Base-by-base conservation (phyloP, 2,113 vertebrate species). In the Varanus salvator region DNA sequence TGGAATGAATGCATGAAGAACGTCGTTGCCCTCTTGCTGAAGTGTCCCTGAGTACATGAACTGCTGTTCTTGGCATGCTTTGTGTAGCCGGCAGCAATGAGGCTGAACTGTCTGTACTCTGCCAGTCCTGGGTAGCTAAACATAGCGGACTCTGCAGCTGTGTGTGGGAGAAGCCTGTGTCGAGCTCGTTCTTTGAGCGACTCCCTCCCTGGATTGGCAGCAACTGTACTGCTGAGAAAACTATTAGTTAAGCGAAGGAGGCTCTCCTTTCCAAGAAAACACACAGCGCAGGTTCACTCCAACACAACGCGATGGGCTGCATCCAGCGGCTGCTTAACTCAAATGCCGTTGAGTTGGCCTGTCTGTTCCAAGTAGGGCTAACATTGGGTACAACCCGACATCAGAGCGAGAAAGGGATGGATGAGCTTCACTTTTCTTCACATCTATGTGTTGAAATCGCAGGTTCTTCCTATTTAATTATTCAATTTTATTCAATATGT, bases 111-210 rank as follows among this genome's bases (percentile, higher is more conserved):
- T 64, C 78, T 71, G 83, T 57, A 29, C 83, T 89, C n/a, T 68
- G 25, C 23, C 38, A 31, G 38, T 27, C 44, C 71, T 48, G 8
- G n/a, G 50, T 85, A 78, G 82, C 60, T 78, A 69, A 71, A 83
- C 72, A 74, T 29, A 38, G 48, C 27, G 48, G 34, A 83, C 57
- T 69, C 88, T 78, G 71, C 88, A 90, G 75, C 88, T 90, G 83
- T 60, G 74, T 85, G 83, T 57, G 75, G 88, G 83, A 90, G 83
- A 80, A 6, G 77, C 4, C 15, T 54, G 54, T 31, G 69, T 27
- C 68, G 74, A 52, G 80, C 52, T 80, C 80, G 52, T 71, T n/a
- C 34, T 44, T 80, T 71, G 64, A 80, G 54, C 8, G 11, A 31
- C 66, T 71, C 48, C 64, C 14, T 71, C 48, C 77, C 74, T 69